Evolutionary conservation across 2,797 vertebrate genomes (phyloP).

Genomic region (Chrosomus eos): DNA sequence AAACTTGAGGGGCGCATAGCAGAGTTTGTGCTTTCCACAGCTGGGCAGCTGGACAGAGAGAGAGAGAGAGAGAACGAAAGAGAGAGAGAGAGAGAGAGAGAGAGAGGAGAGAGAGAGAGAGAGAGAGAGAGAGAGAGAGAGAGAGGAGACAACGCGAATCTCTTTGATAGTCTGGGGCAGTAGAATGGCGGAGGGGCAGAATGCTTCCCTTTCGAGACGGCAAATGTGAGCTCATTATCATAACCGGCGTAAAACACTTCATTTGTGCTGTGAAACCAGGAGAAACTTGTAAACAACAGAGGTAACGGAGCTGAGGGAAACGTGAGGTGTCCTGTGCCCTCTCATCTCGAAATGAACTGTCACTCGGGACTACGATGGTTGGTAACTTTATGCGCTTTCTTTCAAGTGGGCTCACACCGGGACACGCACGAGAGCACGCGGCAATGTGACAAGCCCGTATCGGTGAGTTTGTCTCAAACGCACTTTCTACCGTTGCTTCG

Average conservation of each 20-base stretch:
- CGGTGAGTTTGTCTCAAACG: conserved; percentile 80
- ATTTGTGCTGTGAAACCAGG: conserved; percentile 46
- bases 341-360: conserved; percentile 78
- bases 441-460: conserved; percentile 84
- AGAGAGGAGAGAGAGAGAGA: conserved; percentile 12
- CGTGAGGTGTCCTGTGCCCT: conserved; percentile 60
- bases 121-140: conserved; percentile 12
- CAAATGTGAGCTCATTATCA: conserved; percentile 71
- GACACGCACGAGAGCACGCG: conserved; percentile 73
- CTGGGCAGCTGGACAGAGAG: conserved; percentile 27
- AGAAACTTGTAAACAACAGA: conserved; percentile 44
- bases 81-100: background rate
- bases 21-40: conserved; percentile 66
- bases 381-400: conserved; percentile 74
- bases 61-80: background rate
- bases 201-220: conserved; percentile 72
- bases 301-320: conserved; percentile 47
- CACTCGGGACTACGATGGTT: conserved; percentile 78
- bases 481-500: background rate
- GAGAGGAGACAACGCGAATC: conserved; percentile 36
- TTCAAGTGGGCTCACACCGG: conserved; percentile 81
- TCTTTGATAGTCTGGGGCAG: conserved; percentile 53
- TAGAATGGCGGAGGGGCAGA: conserved; percentile 82
- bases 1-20: conserved; percentile 72
- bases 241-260: conserved; percentile 62